phyloP scores from a whole-genome alignment of 2,797 vertebrate species.

The Gallinago solitaria region DNA sequence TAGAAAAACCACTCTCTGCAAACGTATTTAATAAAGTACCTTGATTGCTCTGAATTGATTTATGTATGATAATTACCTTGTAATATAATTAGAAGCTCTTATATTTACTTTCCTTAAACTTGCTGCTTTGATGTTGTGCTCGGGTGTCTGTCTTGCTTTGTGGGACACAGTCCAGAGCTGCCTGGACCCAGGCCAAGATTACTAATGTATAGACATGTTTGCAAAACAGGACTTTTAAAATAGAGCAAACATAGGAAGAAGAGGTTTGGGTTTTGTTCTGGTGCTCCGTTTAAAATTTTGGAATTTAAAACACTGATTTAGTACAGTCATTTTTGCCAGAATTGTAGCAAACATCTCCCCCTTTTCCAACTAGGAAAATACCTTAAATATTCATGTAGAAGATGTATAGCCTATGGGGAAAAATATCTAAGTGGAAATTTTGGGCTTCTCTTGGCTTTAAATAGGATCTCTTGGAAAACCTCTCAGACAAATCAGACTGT shows the following conservation, averaged over 20 bases:
- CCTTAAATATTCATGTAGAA: background rate
- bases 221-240: constrained; percentile 11
- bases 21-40: background rate
- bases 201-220: background rate
- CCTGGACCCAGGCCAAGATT: constrained; percentile 9
- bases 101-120: constrained; percentile 24
- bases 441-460: background rate
- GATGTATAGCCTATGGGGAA: background rate
- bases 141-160: background rate
- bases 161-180: background rate
- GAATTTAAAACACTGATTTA: background rate
- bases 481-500: background rate
- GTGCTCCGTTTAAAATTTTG: background rate
- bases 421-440: background rate
- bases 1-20: background rate
- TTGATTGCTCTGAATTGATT: background rate
- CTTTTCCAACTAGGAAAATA: background rate
- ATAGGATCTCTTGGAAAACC: background rate
- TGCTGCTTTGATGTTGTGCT: constrained; percentile 28
- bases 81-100: constrained; percentile 38
- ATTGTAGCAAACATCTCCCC: background rate
- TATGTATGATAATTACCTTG: constrained; percentile 16
- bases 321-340: background rate
- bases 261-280: background rate
- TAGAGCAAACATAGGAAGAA: background rate